Percentiles rank a stretch among this genome's conserved stretches.
phyloP scores from a whole-genome alignment of 1,140 invertebrate genomes.

The Ceratitis capitata region DNA sequence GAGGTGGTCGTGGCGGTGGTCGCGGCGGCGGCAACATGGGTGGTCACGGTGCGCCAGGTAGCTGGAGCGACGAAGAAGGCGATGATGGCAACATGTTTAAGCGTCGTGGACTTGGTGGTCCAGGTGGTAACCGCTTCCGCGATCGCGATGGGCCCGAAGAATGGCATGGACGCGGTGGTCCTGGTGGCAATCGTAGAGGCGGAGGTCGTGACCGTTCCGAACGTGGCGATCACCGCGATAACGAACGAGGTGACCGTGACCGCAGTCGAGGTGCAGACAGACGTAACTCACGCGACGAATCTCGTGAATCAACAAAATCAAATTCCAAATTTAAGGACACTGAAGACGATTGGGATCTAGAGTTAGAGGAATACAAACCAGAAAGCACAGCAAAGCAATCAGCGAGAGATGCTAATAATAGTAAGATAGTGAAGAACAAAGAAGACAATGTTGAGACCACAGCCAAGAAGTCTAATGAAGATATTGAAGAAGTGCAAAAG shows the following conservation, averaged over 20 bases:
- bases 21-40: constrained; percentile 49
- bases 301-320: neutral
- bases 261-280: neutral
- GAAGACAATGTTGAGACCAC: neutral
- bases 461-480: neutral
- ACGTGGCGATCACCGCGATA: constrained; percentile 48
- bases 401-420: neutral
- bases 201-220: constrained; percentile 47
- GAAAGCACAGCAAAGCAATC: neutral
- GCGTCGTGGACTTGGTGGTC: constrained; percentile 56
- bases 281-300: neutral
- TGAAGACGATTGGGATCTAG: constrained; percentile 62
- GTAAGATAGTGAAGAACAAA: neutral
- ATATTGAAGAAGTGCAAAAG: neutral
- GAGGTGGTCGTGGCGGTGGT: constrained; percentile 56
- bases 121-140: constrained; percentile 55
- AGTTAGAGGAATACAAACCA: constrained; percentile 58
- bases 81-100: constrained; percentile 58
- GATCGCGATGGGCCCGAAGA: constrained; percentile 46
- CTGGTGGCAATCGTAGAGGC: constrained; percentile 49
- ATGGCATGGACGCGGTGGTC: constrained; percentile 51
- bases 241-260: constrained; percentile 41
- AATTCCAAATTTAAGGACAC: constrained; percentile 47
- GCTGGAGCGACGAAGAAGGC: constrained; percentile 58
- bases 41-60: constrained; percentile 45